phyloP scores from a whole-genome alignment of 2,888 invertebrate genomes.

The Aphrophora alni region DNA sequence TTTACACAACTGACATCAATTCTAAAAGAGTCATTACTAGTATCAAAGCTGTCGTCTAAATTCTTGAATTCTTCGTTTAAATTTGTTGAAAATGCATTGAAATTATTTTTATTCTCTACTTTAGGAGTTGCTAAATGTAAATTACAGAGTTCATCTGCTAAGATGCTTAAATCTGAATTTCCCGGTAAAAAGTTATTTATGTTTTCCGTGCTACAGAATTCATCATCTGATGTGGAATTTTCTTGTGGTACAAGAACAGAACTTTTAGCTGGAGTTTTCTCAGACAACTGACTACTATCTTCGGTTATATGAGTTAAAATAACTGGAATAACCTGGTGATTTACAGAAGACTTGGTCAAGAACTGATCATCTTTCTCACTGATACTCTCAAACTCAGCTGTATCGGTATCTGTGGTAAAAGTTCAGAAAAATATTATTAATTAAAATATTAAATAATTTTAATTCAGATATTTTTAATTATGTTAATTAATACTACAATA shows the following conservation, averaged over 20 bases:
- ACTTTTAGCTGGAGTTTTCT: not conserved
- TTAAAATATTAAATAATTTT: no score
- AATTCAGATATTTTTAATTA: no score
- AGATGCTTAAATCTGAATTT: not conserved
- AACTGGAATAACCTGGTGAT: not conserved
- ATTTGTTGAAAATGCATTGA: no score
- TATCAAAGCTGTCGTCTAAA: no score
- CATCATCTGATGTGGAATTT: not conserved
- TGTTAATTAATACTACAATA: no score
- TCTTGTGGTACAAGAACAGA: not conserved
- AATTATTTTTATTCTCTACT: not conserved
- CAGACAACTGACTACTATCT: not conserved
- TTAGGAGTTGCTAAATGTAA: not conserved
- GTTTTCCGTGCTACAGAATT: not conserved
- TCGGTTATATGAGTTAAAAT: not conserved
- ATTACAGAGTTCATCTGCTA: not conserved
- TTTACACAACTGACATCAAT: no score
- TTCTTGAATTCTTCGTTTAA: no score
- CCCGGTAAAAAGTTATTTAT: not conserved
- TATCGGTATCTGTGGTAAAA: constrained; percentile 42
- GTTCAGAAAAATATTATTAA: no score
- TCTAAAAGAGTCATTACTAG: no score
- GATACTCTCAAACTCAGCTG: constrained; percentile 44
- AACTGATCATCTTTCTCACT: constrained; percentile 33
- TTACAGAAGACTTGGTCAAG: not conserved